Percentiles rank a stretch among this genome's conserved stretches.
These are phyloP conservation scores for Cyphotilapia sp. DNA, from an alignment of 2,113 vertebrate genomes.

Conservation along the genomic window DNA sequence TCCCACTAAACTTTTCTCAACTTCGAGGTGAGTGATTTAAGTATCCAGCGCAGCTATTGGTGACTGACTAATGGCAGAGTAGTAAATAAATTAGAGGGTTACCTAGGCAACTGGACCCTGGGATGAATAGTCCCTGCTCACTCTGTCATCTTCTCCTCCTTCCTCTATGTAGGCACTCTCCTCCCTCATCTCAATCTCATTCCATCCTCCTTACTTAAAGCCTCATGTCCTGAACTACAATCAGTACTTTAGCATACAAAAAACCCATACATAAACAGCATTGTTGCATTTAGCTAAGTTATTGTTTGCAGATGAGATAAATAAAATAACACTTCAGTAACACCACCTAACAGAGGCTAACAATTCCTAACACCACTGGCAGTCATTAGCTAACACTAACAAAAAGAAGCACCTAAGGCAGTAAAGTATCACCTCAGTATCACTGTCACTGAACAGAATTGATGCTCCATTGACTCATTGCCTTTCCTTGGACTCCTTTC, in stretches of 20 bases:
- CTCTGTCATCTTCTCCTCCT: neutral
- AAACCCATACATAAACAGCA: neutral
- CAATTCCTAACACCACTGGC: neutral
- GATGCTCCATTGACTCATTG: neutral
- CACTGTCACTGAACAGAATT: neutral
- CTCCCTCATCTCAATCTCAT: neutral
- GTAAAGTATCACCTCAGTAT: neutral
- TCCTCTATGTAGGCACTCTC: neutral
- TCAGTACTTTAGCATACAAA: neutral
- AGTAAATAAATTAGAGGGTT: neutral
- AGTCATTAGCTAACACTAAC: neutral
- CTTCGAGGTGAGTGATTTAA: neutral
- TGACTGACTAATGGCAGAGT: neutral
- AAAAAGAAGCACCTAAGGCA: neutral
- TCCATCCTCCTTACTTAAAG: neutral
- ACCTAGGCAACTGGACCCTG: neutral
- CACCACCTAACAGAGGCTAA: neutral
- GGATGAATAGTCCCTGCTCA: neutral
- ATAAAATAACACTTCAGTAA: neutral
- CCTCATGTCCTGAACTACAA: neutral
- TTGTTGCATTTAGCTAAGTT: neutral
- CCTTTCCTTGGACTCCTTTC: neutral
- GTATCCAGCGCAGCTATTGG: neutral
- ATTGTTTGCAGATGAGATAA: neutral
- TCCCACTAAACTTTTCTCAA: neutral